Base-by-base conservation (phyloP, 2,888 invertebrate genomes). In the Bellardia bayeri region DNA sequence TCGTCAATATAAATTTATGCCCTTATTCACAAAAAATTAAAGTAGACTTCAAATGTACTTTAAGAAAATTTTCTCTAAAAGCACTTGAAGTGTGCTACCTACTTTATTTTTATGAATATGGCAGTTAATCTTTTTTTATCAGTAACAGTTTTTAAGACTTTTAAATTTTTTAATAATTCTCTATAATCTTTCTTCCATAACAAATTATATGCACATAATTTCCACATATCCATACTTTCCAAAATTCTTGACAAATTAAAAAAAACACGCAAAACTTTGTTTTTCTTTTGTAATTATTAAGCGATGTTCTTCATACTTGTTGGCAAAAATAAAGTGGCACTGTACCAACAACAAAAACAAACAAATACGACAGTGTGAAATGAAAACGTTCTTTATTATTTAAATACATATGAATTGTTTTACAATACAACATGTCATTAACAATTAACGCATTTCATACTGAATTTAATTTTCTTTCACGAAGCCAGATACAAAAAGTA, bases 401-500 rank as follows among this genome's bases (percentile, higher is more conserved):
- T 64, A 58, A 71, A 71, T 23, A n/a, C 16, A 56, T 64, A 66
- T 58, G 76, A 76, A 66, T 69, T 63, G 76, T 82, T 4, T 63
- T 63, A 42, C 69, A 71, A 33, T 72, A 68, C 76, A 87, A 76
- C 68, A 66, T 85, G 84, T 85, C 87, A 79, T 79, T 82, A 74
- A 51, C 78, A 84, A 87, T 87, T 82, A 82, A 85, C 72, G 68
- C 84, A 68, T 54, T 84, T 84, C 63, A 85, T 64, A 64, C 4
- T 49, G 45, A 79, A 64, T 82, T 79, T 49, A 88, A 79, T 82
- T 85, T 71, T 58, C 45, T 75, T 69, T 58, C 23, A 8, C 58
- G 9, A 61, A 72, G 72, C 66, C 72, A 72, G 42, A 66, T 79
- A 45, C 37, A 45, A 42, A 79, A 51, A 49, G 16, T 7, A n/a